A percentile compares a stretch with the other conserved stretches of the same genome.
Evolutionary conservation across 2,888 invertebrate genomes (phyloP).

Genomic region (Ashinkailepas kermadecensis): DNA sequence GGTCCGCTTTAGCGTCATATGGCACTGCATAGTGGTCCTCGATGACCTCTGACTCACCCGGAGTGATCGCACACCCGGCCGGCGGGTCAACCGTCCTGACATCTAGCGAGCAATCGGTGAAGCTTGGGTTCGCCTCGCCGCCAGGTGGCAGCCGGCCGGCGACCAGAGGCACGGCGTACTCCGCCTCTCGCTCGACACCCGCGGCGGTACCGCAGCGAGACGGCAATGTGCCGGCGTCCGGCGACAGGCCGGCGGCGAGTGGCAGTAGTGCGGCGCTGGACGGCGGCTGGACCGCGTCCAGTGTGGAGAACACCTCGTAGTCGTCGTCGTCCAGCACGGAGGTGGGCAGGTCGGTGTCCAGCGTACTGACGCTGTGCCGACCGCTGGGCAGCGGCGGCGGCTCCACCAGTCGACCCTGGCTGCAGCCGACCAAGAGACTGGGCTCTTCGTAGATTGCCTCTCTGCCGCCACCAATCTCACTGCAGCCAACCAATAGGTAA

Average conservation of each 20-base stretch:
- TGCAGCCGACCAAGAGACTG: background rate
- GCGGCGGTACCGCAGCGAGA: background rate
- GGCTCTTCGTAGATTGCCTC: slow-evolving; percentile 12
- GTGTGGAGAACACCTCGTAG: background rate
- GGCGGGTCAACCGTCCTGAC: background rate
- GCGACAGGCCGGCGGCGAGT: too few relatives aligned
- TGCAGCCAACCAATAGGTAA: background rate
- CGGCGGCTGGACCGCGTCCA: background rate
- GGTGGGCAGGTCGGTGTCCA: background rate
- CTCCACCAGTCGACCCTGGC: background rate
- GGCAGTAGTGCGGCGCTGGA: background rate
- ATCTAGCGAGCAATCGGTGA: background rate
- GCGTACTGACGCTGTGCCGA: background rate
- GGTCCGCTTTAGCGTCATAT: background rate
- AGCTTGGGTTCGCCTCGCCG: background rate
- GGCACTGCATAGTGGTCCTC: background rate
- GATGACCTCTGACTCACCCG: background rate
- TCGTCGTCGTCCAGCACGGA: background rate
- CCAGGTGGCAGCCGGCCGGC: background rate
- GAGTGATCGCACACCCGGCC: background rate
- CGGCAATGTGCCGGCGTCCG: background rate
- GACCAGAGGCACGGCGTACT: background rate
- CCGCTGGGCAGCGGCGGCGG: background rate
- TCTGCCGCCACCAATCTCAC: background rate
- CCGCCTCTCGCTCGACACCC: background rate